Conservation (phyloP, 2,888 invertebrate species). For the Trissolcus japonicus region DNA sequence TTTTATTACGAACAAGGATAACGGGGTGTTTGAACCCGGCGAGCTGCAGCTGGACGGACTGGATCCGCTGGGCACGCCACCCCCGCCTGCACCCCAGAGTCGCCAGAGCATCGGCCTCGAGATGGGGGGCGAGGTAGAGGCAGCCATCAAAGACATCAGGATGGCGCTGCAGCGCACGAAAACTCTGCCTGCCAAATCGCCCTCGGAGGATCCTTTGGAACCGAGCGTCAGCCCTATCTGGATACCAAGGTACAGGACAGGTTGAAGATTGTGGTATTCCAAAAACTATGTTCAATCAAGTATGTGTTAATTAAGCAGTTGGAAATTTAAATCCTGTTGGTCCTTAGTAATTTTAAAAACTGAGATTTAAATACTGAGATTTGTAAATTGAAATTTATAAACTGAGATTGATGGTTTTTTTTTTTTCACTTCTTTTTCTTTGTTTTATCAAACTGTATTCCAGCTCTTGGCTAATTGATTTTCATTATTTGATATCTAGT, state of each 20-base stretch:
- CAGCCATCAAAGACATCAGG: slow-evolving; percentile 89
- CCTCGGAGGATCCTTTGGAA: slow-evolving; percentile 76
- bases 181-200: slow-evolving; percentile 79
- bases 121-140: slow-evolving; percentile 76
- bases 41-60: slow-evolving; percentile 83
- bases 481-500: background rate
- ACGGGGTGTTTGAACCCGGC: slow-evolving; percentile 70
- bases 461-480: slow-evolving; percentile 1
- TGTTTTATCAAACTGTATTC: too few species aligned
- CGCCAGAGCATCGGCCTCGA: slow-evolving; percentile 69
- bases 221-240: slow-evolving; percentile 82
- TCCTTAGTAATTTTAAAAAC: background rate
- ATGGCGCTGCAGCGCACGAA: slow-evolving; percentile 86
- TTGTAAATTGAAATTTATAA: too few species aligned
- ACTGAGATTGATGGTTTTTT: background rate
- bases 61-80: slow-evolving; percentile 80
- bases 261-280: slow-evolving; percentile 37
- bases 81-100: slow-evolving; percentile 73
- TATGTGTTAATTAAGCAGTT: background rate
- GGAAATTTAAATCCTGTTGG: background rate
- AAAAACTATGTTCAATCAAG: slow-evolving; percentile 37
- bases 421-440: background rate
- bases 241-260: slow-evolving; percentile 80
- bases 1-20: slow-evolving; percentile 72
- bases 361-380: too few species aligned